A percentile compares a stretch with the other conserved stretches of the same genome.
Evolutionary conservation across 2,888 invertebrate genomes (phyloP).

Genomic region (Mimas tiliae): DNA sequence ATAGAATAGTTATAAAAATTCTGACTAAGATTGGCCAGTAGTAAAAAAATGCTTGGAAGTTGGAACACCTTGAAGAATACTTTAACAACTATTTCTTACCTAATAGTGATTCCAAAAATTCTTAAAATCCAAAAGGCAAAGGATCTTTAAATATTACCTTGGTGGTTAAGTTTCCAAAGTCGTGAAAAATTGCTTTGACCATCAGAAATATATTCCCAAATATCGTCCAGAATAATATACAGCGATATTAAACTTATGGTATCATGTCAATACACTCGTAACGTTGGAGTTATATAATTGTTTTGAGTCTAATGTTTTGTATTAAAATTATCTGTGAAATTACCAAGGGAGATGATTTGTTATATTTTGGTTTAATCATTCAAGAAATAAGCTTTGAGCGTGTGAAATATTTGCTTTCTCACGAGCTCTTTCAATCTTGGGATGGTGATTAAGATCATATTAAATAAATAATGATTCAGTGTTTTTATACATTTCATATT

Average conservation of each 20-base stretch:
- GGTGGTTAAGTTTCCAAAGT: too few species aligned
- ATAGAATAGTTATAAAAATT: too few species aligned
- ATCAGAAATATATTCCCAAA: too few species aligned
- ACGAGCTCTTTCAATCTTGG: background rate
- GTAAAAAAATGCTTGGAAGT: too few species aligned
- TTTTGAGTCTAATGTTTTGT: background rate
- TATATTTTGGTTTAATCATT: slow-evolving; percentile 2
- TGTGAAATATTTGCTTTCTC: slow-evolving; percentile 20
- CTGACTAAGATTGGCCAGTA: too few species aligned
- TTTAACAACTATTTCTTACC: too few species aligned
- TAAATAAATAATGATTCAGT: background rate
- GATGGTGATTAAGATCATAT: slow-evolving; percentile 4
- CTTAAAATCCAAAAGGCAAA: too few species aligned
- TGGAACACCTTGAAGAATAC: too few species aligned
- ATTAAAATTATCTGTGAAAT: background rate
- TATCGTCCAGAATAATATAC: background rate
- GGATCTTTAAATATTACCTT: too few species aligned
- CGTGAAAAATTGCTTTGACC: too few species aligned
- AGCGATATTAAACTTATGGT: background rate
- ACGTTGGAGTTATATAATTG: background rate
- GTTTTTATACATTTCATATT: background rate
- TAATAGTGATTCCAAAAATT: too few species aligned
- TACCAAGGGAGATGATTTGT: slow-evolving; percentile 2
- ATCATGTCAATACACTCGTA: background rate
- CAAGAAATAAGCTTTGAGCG: slow-evolving; percentile 13